Conservation (phyloP, 2,797 vertebrate genomes). For the Periparus ater region DNA sequence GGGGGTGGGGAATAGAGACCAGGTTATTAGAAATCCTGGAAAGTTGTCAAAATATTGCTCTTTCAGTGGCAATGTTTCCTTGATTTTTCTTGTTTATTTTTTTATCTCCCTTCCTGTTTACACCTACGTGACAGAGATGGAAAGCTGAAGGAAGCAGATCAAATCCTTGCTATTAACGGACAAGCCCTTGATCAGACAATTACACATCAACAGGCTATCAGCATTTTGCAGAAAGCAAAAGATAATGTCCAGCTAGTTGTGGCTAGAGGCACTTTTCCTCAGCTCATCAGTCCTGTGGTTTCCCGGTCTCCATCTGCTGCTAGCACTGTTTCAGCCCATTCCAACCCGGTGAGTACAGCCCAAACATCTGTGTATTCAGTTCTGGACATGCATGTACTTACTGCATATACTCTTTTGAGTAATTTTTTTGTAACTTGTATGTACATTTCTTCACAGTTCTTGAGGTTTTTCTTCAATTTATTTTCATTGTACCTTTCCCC, state of each 20-base stretch:
- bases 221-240: conserved; percentile 90
- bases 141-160: conserved; percentile 92
- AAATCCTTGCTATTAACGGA: conserved; percentile 94
- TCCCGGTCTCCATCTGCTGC: conserved; percentile 93
- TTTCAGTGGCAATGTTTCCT: conserved; percentile 10
- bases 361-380: neutral
- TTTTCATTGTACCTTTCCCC: neutral
- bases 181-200: conserved; percentile 91
- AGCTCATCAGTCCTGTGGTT: conserved; percentile 85
- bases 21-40: conserved; percentile 34
- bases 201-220: conserved; percentile 94
- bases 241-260: conserved; percentile 89
- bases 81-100: conserved; percentile 13
- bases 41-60: conserved; percentile 7
- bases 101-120: neutral
- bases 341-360: conserved; percentile 83
- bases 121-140: conserved; percentile 82
- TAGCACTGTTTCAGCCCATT: conserved; percentile 92
- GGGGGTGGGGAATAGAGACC: neutral
- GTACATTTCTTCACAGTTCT: neutral
- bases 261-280: conserved; percentile 88
- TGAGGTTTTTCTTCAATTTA: neutral
- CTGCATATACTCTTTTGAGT: neutral
- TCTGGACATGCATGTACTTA: neutral
- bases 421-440: neutral